phyloP scores from a whole-genome alignment of 2,888 invertebrate species.

The Dusona sp. region DNA sequence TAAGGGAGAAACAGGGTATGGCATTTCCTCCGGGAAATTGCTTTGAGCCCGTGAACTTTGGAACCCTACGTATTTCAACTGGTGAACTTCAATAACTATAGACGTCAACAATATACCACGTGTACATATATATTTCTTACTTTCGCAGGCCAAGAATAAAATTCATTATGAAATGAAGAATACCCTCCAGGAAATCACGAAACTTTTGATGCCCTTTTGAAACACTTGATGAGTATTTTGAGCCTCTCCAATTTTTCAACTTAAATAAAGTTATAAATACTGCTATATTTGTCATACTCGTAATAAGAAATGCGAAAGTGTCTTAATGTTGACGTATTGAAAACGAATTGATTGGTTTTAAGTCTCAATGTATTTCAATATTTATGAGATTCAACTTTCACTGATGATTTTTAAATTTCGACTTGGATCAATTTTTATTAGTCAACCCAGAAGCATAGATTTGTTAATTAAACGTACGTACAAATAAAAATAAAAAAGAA shows the following conservation, averaged over 20 bases:
- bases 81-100: constrained; percentile 32
- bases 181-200: not conserved
- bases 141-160: constrained; percentile 2
- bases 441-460: no score
- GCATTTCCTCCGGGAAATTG: constrained; percentile 53
- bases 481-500: no score
- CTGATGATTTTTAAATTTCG: not conserved
- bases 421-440: not conserved
- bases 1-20: constrained; percentile 38
- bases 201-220: not conserved
- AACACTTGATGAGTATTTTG: constrained; percentile 4
- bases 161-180: constrained; percentile 29
- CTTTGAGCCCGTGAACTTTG: constrained; percentile 49
- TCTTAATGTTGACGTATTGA: not conserved
- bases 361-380: not conserved
- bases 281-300: not conserved
- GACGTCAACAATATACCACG: constrained; percentile 19
- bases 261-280: not conserved
- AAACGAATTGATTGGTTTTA: not conserved
- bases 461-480: no score
- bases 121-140: not conserved
- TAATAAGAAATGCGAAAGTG: not conserved
- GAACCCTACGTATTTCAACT: constrained; percentile 29
- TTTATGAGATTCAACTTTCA: not conserved
- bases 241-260: not conserved